These are phyloP conservation scores for Zaprionus camerounensis DNA, from an alignment of 1,140 invertebrate genomes.

Conservation along the genomic window DNA sequence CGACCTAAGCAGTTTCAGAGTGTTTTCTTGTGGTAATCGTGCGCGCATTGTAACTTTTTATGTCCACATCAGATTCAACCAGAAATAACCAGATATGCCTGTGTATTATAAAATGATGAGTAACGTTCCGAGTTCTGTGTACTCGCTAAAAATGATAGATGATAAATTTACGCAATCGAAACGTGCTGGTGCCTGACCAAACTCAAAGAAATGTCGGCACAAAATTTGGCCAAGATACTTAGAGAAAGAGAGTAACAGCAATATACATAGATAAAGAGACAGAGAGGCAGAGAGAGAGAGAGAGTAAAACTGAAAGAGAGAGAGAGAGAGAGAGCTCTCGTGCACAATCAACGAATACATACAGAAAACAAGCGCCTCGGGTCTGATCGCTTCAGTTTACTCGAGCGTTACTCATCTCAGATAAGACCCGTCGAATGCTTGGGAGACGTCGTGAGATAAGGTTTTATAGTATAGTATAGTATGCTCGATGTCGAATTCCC, in stretches of 20 bases:
- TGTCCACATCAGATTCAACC: not conserved
- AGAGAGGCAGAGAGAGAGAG: not conserved
- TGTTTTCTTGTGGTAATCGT: not conserved
- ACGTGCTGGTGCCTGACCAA: conserved; percentile 10
- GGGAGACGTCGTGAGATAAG: conserved; percentile 5
- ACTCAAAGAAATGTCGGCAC: conserved; percentile 7
- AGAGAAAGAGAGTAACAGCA: not conserved
- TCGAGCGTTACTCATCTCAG: conserved; percentile 9
- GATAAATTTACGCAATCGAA: conserved; percentile 9
- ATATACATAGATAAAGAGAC: not conserved
- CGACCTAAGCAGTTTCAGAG: conserved; percentile 1
- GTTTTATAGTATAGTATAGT: not conserved
- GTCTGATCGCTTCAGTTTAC: not conserved
- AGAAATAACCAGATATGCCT: not conserved
- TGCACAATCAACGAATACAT: not conserved
- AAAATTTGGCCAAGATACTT: conserved; percentile 4
- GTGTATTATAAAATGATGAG: conserved; percentile 1
- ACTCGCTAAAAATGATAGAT: not conserved
- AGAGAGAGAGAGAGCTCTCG: not conserved
- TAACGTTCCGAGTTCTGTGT: not conserved
- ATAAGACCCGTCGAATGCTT: conserved; percentile 9
- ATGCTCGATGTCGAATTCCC: conserved; percentile 1
- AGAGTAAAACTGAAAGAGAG: not conserved
- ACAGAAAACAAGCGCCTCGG: not conserved
- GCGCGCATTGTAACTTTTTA: not conserved